Evolutionary conservation across 2,797 vertebrate species (phyloP), one percentile per base, ranked within the genome.

Genomic region (Acridotheres tristis): DNA sequence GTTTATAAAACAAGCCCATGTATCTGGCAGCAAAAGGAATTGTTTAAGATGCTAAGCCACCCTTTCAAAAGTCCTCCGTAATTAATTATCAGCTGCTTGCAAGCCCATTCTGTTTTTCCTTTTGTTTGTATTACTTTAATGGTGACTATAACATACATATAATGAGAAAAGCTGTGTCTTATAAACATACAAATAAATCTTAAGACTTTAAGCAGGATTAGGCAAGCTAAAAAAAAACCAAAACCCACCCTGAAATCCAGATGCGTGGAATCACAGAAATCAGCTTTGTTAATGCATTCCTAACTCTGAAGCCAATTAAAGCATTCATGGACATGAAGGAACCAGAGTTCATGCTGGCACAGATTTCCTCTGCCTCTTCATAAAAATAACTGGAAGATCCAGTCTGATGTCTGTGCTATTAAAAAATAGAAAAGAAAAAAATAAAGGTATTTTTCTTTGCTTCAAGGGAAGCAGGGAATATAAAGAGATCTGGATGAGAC

Each of bases 81-180:
- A 97, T 96, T 97, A 96, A 96, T 95, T 96, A 93, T 95, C 88
- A 77, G 76, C 89, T 86, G 75, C 85, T 89, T 90, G 82, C 86
- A 94, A 97, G 93, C 75, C 92, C 90, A 58, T 96, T 95, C 94
- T 93, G 47, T 30, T 96, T 90, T 88, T 61, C 16, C 38, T 75
- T 94, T 95, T 95, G 78, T 94, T 94, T 96, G 72, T 81, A 65
- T 74, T 88, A 69, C 93, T 96, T 83, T 89, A 82, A 59, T 88
- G 82, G 85, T 67, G 67, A 90, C 76, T 92, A 32, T 82, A 90
- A 94, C 79, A 84, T 76, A 77, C 63, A 63, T 61, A 89, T 87
- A 93, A 95, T 93, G 68, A 96, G 94, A 87, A 88, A 95, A 92
- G 63, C 50, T 84, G 68, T 79, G 77, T 96, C 94, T 95, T 92